Evolutionary conservation across 2,113 vertebrate genomes (phyloP).

Genomic region (Morphnarchus princeps): DNA sequence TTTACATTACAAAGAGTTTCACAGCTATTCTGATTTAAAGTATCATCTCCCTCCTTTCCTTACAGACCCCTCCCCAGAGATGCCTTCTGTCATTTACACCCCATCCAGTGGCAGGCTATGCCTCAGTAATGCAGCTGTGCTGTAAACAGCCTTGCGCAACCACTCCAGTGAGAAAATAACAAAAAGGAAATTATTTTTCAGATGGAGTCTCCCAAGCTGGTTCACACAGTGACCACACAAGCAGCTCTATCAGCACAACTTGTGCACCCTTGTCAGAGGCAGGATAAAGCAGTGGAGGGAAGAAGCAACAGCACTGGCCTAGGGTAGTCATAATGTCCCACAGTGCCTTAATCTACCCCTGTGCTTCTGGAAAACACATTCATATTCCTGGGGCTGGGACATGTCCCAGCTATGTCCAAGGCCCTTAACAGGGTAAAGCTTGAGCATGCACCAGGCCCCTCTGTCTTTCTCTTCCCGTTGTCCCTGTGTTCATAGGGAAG

Average conservation of each 20-base stretch:
- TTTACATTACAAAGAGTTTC: slow-evolving; percentile 4
- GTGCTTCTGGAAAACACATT: neutral
- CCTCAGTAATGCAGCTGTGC: neutral
- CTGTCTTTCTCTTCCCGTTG: neutral
- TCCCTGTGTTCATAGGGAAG: neutral
- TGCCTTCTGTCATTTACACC: neutral
- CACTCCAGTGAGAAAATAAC: neutral
- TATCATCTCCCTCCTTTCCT: neutral
- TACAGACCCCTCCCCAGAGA: neutral
- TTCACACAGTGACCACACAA: neutral
- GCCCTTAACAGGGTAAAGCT: neutral
- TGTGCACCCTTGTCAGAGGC: neutral
- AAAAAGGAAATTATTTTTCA: neutral
- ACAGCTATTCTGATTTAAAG: neutral
- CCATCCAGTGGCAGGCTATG: neutral
- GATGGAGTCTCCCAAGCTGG: neutral
- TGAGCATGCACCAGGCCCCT: neutral
- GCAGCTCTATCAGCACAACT: neutral
- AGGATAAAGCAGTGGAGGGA: neutral
- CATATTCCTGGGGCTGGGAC: neutral
- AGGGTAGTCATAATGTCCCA: neutral
- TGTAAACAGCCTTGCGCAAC: neutral
- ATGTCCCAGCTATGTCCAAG: neutral
- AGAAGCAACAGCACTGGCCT: neutral
- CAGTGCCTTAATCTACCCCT: neutral